phyloP scores from a whole-genome alignment of 2,113 vertebrate genomes.

The Lucifuga dentata region DNA sequence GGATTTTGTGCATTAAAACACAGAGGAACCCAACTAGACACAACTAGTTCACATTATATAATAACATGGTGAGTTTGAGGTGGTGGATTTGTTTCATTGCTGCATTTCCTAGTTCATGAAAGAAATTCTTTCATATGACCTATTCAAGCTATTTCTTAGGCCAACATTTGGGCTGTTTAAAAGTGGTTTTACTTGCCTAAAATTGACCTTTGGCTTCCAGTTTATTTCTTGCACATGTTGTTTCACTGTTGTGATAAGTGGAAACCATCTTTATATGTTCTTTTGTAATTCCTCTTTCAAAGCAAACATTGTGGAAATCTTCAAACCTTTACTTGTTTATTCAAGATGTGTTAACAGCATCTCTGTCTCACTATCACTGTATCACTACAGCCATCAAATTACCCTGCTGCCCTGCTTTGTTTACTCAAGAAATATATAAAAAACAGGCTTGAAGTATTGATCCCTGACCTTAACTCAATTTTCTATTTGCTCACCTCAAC shows the following conservation, averaged over 20 bases:
- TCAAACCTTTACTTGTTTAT: slow-evolving; percentile 36
- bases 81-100: too few species aligned
- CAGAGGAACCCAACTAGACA: neutral
- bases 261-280: slow-evolving; percentile 25
- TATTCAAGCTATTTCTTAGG: too few species aligned
- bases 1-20: neutral
- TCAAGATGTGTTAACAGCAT: slow-evolving; percentile 49
- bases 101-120: too few species aligned
- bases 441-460: too few species aligned
- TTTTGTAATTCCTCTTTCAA: slow-evolving; percentile 47
- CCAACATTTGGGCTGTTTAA: too few species aligned
- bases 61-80: too few species aligned
- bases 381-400: slow-evolving; percentile 52
- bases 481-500: slow-evolving; percentile 58
- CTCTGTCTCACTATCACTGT: slow-evolving; percentile 59
- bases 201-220: too few species aligned
- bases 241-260: slow-evolving; percentile 6
- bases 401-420: slow-evolving; percentile 35
- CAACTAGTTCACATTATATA: too few species aligned
- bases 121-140: too few species aligned
- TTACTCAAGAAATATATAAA: slow-evolving; percentile 49
- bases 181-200: too few species aligned
- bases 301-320: slow-evolving; percentile 64
- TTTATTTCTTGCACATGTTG: too few species aligned
- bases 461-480: slow-evolving; percentile 68